A percentile compares a stretch with the other conserved stretches of the same genome.
Evolutionary conservation across 2,113 vertebrate species (phyloP).

Genomic region (Misgurnus mizolepis): DNA sequence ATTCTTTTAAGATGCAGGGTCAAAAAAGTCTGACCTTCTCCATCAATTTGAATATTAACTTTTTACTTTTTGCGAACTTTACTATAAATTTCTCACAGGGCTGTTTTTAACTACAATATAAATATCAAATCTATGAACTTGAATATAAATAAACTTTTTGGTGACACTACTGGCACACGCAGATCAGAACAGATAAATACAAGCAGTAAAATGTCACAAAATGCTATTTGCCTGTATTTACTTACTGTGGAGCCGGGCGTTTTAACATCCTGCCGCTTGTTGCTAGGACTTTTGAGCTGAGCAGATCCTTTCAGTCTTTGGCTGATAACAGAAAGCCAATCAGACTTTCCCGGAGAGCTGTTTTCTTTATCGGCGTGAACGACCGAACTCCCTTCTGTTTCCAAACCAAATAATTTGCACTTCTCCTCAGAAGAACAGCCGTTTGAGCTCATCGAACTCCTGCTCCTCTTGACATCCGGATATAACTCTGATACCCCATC

Average conservation of each 20-base stretch:
- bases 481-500: slow-evolving; percentile 81
- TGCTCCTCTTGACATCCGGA: slow-evolving; percentile 73
- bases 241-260: slow-evolving; percentile 69
- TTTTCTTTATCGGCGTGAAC: slow-evolving; percentile 85
- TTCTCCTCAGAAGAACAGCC: slow-evolving; percentile 56
- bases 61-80: no score
- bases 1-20: no score
- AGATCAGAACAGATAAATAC: no score
- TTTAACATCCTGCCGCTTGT: slow-evolving; percentile 75
- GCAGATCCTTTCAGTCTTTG: slow-evolving; percentile 75
- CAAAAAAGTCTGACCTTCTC: no score
- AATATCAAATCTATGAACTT: no score
- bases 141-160: no score
- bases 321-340: slow-evolving; percentile 88
- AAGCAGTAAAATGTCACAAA: neutral
- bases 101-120: no score
- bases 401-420: slow-evolving; percentile 47
- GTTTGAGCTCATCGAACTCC: slow-evolving; percentile 69
- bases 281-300: slow-evolving; percentile 63
- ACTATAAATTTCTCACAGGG: no score
- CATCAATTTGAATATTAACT: no score
- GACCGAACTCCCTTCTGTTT: slow-evolving; percentile 45
- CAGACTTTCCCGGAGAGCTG: slow-evolving; percentile 74
- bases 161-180: no score
- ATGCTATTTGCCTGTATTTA: slow-evolving; percentile 3